Evolutionary conservation across 2,113 vertebrate species (phyloP).

Genomic region (Rhineura floridana): DNA sequence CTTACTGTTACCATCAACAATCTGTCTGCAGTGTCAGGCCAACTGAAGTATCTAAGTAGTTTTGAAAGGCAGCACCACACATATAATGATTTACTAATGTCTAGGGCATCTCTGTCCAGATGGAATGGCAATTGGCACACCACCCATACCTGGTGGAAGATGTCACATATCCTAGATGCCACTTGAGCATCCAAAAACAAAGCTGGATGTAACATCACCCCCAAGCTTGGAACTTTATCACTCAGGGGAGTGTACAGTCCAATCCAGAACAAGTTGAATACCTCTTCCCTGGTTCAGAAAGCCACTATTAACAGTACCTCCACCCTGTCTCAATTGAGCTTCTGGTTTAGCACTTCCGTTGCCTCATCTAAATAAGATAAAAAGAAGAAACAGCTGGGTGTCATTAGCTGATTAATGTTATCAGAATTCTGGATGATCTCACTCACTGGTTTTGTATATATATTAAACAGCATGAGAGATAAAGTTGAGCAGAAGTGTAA

Average conservation of each 20-base stretch:
- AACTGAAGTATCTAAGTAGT: not conserved
- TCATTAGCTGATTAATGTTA: not conserved
- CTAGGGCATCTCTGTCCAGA: too few relatives aligned
- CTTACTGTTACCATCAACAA: not conserved
- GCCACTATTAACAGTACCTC: not conserved
- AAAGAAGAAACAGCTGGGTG: not conserved
- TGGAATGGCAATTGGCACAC: too few relatives aligned
- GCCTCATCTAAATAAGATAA: not conserved
- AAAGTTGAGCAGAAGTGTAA: not conserved
- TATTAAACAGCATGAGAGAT: not conserved
- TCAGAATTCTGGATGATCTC: not conserved
- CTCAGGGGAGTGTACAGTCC: too few relatives aligned
- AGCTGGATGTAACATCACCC: not conserved
- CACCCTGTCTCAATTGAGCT: not conserved
- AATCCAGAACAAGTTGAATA: not conserved
- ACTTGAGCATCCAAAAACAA: not conserved
- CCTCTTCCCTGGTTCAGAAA: not conserved
- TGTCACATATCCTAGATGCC: not conserved
- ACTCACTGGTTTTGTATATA: not conserved
- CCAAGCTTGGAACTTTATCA: not conserved
- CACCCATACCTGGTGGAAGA: not conserved
- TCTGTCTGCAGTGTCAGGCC: not conserved
- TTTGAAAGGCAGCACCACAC: too few relatives aligned
- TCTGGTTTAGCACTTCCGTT: not conserved
- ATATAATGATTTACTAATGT: too few relatives aligned